Percentiles rank a stretch among this genome's conserved stretches.
Evolutionary conservation across 2,797 vertebrate genomes (phyloP).

Genomic region (Notolabrus celidotus): DNA sequence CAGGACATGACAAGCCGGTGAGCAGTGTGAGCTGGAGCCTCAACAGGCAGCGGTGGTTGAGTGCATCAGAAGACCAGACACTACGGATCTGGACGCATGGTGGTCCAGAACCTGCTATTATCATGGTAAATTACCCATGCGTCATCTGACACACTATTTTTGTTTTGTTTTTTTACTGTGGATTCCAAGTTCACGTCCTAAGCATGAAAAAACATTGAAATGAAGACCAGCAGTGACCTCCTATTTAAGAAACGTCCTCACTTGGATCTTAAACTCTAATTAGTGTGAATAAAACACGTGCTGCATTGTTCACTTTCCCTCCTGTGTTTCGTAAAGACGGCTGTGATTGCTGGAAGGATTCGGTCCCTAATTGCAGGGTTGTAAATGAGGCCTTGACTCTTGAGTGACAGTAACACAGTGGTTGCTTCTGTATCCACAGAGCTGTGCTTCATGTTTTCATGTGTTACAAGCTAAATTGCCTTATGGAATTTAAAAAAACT

Average conservation of each 20-base stretch:
- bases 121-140: slow-evolving; percentile 83
- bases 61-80: slow-evolving; percentile 87
- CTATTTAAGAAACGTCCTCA: slow-evolving; percentile 60
- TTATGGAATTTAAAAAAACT: slow-evolving; percentile 40
- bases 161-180: slow-evolving; percentile 1
- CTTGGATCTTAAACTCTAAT: slow-evolving; percentile 39
- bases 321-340: slow-evolving; percentile 13
- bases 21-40: slow-evolving; percentile 90
- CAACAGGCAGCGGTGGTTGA: slow-evolving; percentile 87
- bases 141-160: slow-evolving; percentile 6
- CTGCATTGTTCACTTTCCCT: slow-evolving; percentile 21
- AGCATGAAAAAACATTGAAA: slow-evolving; percentile 44
- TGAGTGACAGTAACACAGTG: slow-evolving; percentile 18
- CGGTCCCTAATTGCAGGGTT: slow-evolving; percentile 27
- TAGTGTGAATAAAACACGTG: slow-evolving; percentile 50
- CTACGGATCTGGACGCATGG: slow-evolving; percentile 87
- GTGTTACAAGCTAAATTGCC: slow-evolving; percentile 7
- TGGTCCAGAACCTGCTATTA: slow-evolving; percentile 76
- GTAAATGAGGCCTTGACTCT: slow-evolving; percentile 21
- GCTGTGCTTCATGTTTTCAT: slow-evolving; percentile 7
- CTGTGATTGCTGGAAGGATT: slow-evolving; percentile 23
- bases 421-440: slow-evolving; percentile 20
- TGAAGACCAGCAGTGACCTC: slow-evolving; percentile 59
- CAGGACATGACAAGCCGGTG: slow-evolving; percentile 90
- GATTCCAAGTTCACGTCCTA: slow-evolving; percentile 7